Evolutionary conservation across 1,140 invertebrate species (phyloP).

Genomic region (Caenorhabditis inopinata): DNA sequence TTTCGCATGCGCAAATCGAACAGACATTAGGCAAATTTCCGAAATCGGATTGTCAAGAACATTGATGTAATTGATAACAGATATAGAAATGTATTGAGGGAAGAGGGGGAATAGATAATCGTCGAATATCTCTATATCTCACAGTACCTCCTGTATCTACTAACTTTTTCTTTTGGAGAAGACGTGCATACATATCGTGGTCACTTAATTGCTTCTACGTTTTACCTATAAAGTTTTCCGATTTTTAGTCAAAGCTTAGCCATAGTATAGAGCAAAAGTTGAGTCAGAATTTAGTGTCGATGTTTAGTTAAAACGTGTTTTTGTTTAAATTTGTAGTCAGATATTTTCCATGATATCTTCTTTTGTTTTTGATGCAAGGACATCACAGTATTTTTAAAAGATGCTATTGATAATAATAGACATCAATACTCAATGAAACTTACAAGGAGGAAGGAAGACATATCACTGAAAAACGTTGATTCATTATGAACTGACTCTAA

Average conservation of each 20-base stretch:
- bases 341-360: background rate
- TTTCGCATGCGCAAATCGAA: constrained; percentile 18
- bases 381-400: constrained; percentile 20
- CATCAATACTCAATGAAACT: constrained; percentile 20
- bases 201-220: too few species aligned
- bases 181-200: too few species aligned
- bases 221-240: too few species aligned
- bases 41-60: background rate
- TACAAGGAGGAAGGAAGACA: background rate
- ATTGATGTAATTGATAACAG: constrained; percentile 10
- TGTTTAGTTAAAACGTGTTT: too few species aligned
- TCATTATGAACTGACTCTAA: too few species aligned
- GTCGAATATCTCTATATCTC: background rate
- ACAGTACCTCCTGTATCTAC: too few species aligned
- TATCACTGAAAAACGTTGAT: background rate
- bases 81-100: background rate
- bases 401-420: constrained; percentile 3
- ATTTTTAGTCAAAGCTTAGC: too few species aligned
- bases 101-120: background rate
- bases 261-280: too few species aligned
- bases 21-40: constrained; percentile 24
- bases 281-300: too few species aligned
- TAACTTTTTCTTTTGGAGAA: constrained; percentile 21
- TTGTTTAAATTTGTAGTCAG: background rate
- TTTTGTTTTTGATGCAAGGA: background rate